A percentile compares a stretch with the other conserved stretches of the same genome.
phyloP scores from a whole-genome alignment of 2,888 invertebrate species.

The Cataglyphis albicans region DNA sequence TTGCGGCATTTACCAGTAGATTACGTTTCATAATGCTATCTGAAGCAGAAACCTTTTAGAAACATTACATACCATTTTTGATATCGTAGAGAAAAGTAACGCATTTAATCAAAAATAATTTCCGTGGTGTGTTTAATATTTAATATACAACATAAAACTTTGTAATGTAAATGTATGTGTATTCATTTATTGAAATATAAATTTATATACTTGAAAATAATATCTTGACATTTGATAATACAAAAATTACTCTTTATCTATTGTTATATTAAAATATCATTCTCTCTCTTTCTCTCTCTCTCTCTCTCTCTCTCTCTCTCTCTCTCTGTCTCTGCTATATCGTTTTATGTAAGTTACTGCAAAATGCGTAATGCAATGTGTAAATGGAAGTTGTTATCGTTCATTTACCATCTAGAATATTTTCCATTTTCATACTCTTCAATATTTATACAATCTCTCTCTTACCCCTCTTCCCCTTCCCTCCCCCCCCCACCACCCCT shows the following conservation, averaged over 20 bases:
- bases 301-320: not conserved
- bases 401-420: conserved; percentile 7
- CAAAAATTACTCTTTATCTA: not conserved
- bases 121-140: not conserved
- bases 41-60: not conserved
- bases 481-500: not conserved
- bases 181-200: not conserved
- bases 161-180: not conserved
- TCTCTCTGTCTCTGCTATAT: not conserved
- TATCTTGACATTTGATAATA: not conserved
- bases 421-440: conserved; percentile 14
- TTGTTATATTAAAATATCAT: too few species aligned
- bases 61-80: not conserved
- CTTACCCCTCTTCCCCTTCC: not conserved
- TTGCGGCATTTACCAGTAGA: conserved; percentile 9
- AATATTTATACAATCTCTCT: not conserved
- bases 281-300: not conserved
- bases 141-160: not conserved
- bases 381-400: not conserved
- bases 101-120: not conserved
- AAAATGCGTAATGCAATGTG: not conserved
- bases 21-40: not conserved
- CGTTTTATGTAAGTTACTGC: not conserved
- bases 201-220: conserved; percentile 2
- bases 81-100: not conserved